Evolutionary conservation across 92 coral and sea anemone species (phyloP), one percentile per base, ranked within the genome.

Genomic region (Desmophyllum pertusum): DNA sequence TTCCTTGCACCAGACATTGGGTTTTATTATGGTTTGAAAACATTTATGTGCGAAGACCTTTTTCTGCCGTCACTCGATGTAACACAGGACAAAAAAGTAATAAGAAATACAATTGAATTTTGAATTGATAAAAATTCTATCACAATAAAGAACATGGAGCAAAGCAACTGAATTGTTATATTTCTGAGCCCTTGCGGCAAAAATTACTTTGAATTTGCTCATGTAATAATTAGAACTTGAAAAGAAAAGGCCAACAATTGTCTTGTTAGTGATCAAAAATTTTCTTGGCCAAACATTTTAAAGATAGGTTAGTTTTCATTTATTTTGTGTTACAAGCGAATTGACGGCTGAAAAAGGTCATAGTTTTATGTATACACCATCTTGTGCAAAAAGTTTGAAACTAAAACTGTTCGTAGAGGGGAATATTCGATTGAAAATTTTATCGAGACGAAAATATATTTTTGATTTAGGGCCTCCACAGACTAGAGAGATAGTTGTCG

Each of bases 1-100:
- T n/a, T n/a, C n/a, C 42, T 37, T 67, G 29, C 1, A 37, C 73
- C 73, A 67, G 73, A 35, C 73, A 67, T 36, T 36, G 73, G 45
- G 45, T 37, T 37, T 67, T 67, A 37, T 67, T 36, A 5, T 67
- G 36, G 0, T 67, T 67, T n/a, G n/a, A 18, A 5, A 67, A 67
- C 3, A n/a, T n/a, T n/a, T n/a, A n/a, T 25, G 39, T 5, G 36
- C 8, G 23, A 37, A 33, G 30, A 67, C 2, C 73, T 67, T 33
- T 67, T 18, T 5, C 27, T 5, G 42, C 73, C 13, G 25, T 27
- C 23, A 2, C 10, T 67, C 42, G 25, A 17, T 33, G 73, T 67
- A 33, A 37, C 73, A 67, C 73, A 67, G 45, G 45, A 67, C 65
- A 7, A 23, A 5, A 5, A n/a, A 62, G 13, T 29, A 13, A 62